These are phyloP conservation scores for Coregonus ussuriensis DNA, from an alignment of 2,797 vertebrate species.

Conservation along the genomic window DNA sequence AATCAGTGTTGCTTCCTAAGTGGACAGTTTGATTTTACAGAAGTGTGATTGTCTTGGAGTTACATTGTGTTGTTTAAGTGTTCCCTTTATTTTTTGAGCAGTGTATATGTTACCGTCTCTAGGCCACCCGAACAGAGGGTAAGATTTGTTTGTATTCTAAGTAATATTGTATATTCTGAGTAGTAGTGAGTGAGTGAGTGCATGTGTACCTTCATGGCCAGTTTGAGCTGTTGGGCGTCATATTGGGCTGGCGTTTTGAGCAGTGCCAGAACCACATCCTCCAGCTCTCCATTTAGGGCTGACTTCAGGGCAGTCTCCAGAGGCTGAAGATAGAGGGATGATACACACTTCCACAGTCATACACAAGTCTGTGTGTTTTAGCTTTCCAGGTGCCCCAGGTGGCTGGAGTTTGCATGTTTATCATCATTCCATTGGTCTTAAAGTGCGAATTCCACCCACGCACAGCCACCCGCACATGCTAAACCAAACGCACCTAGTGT, in stretches of 20 bases:
- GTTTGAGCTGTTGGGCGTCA: conserved; percentile 86
- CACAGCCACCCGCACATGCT: neutral
- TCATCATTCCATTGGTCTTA: neutral
- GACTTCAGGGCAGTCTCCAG: conserved; percentile 83
- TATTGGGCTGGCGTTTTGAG: conserved; percentile 90
- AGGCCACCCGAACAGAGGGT: neutral
- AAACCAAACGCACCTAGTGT: neutral
- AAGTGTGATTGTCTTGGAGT: too few species aligned
- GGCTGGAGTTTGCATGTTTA: neutral
- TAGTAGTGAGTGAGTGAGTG: neutral
- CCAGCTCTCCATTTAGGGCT: conserved; percentile 84
- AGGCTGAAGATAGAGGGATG: conserved; percentile 65
- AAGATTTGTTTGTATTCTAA: too few species aligned
- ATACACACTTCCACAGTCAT: neutral
- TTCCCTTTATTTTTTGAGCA: too few species aligned
- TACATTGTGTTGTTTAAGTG: too few species aligned
- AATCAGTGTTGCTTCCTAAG: too few species aligned
- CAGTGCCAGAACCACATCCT: conserved; percentile 85
- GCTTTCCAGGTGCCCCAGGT: neutral
- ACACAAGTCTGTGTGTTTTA: conserved; percentile 10
- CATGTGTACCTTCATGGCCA: conserved; percentile 85
- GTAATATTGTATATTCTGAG: neutral
- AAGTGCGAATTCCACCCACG: neutral
- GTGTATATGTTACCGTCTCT: too few species aligned
- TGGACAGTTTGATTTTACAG: too few species aligned